Evolutionary conservation across 2,113 vertebrate species (phyloP), one percentile per base, ranked within the genome.

Genomic region (Myotis davidii): DNA sequence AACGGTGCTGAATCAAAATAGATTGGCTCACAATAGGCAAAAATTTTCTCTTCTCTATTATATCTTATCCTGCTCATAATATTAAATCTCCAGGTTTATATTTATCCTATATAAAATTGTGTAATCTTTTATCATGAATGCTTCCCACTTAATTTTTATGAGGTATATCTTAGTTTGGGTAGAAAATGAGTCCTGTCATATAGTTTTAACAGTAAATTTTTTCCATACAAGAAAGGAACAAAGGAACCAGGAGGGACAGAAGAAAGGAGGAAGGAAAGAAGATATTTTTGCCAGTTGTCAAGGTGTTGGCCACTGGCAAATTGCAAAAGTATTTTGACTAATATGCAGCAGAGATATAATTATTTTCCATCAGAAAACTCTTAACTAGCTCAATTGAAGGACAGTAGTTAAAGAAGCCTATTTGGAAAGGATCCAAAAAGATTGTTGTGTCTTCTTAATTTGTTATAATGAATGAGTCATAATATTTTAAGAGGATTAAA

Each of bases 401-500:
- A 87, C 21, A 42, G 45, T 70, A 83, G 34, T 76, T 77, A 70
- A 77, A 72, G 23, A 77, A 83, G 52, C 34, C 45, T 17, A 9
- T 78, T 77, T 78, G 70, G 72, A 83, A 83, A 81, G 78, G 54
- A 83, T 29, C 76, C 76, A 79, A 70, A 96, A 84, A 77, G 77
- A 88, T 64, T 54, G 42, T 76, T 88, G 39, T 54, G 48, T 72
- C 88, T 86, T 93, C 32, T 77, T 94, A 86, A 82, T 69, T 67
- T 82, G 42, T 91, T 52, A 72, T 77, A 94, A 90, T 91, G 61
- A 94, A 91, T 88, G 70, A 85, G 34, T 70, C 79, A 91, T 93
- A 90, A 76, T 72, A 94, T 48, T 88, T 88, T 94, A 91, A 96
- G 70, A 94, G 52, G 37, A 67, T 87, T 91, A 82, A 77, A 86